Base-by-base conservation (phyloP, 64 coral and sea anemone genomes). In the Pachyseris speciosa region DNA sequence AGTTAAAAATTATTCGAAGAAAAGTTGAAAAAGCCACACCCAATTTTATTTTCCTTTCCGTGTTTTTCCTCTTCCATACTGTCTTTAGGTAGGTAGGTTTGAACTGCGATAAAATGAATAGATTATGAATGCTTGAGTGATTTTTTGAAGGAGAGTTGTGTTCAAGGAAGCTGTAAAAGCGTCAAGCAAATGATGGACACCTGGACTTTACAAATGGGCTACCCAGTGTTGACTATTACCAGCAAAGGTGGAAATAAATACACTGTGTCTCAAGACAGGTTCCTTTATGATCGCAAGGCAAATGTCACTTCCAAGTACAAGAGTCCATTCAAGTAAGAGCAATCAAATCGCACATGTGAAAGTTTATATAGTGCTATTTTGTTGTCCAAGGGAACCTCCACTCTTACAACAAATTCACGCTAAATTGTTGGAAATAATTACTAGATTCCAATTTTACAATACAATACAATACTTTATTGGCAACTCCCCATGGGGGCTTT, bases 121-220 rank as follows among this genome's bases (percentile, higher is more conserved):
- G 11, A 11, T 45, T 11, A 4, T 45, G 11, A 45, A 45, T 1
- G 5, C 22, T 57, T 19, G 25, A 10, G 0, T 11, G 7, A 9
- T 84, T 22, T 9, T 29, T 85, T 67, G 30, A 41, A 98, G 95
- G 91, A 84, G 53, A 91, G 80, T 80, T 75, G 80, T 36, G 31
- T 1, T 8, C 64, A 51, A 26, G 73, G 81, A 0, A 24, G 42
- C 24, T 64, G 39, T 39, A 45, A 91, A 28, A 20, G 85, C 28
- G 92, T 98, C 42, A 53, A 79, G 33, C 43, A 86, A 64, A 90
- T 94, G 29, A 98, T 98, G 95, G 95, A 98, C 70, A 87, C 95
- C 0, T 98, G 95, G 95, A 98, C 92, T 22, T 73, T 91, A 15
- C 95, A 98, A 69, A 94, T 94, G 91, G 92, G 92, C 30, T 98